These are phyloP conservation scores for Epistrophe grossulariae DNA, from an alignment of 2,888 invertebrate genomes.

Conservation along the genomic window DNA sequence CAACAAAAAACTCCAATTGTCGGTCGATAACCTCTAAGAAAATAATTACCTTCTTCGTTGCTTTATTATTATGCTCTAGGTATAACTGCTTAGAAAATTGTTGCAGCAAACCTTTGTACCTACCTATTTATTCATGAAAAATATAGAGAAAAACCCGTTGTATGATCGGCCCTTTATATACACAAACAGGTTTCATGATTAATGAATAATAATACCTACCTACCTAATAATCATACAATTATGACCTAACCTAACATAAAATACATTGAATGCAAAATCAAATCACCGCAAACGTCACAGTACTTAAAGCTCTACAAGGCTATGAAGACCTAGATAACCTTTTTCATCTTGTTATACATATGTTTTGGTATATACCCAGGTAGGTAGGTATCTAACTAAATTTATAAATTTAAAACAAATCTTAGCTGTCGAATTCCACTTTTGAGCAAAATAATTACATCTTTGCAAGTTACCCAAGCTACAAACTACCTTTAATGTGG, in stretches of 20 bases:
- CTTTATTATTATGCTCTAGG: not conserved
- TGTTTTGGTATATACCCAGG: too few species aligned
- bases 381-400: too few species aligned
- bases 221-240: not conserved
- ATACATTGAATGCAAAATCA: not conserved
- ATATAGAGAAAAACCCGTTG: not conserved
- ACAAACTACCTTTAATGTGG: not conserved
- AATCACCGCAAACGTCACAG: not conserved
- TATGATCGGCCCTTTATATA: not conserved
- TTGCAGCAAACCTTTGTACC: not conserved
- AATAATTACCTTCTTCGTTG: not conserved
- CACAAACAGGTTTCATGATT: slow-evolving; percentile 18
- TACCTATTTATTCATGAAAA: not conserved
- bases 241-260: slow-evolving; percentile 28
- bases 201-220: not conserved
- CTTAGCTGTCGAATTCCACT: not conserved
- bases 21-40: slow-evolving; percentile 27
- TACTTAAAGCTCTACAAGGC: not conserved
- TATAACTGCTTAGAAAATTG: not conserved
- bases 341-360: not conserved
- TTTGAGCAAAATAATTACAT: not conserved
- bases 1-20: not conserved
- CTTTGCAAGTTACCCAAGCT: slow-evolving; percentile 2
- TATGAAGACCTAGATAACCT: not conserved
- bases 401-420: not conserved